Evolutionary conservation across 2,797 vertebrate species (phyloP), one percentile per base, ranked within the genome.

Genomic region (Helarctos malayanus): DNA sequence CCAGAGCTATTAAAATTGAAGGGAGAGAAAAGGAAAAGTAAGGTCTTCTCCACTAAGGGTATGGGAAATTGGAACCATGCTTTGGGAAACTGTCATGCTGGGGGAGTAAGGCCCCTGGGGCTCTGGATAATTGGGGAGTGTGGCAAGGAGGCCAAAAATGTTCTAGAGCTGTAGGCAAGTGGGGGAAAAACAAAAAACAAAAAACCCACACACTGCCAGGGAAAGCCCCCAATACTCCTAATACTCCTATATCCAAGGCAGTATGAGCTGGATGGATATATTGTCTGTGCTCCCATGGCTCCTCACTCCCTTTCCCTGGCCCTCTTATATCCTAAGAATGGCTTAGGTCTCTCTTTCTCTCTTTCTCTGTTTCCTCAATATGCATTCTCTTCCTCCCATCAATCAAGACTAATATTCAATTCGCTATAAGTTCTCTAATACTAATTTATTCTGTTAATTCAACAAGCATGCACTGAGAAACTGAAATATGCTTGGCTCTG

Each of bases 1-100:
- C 35, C 63, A 59, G 45, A 92, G 49, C 25, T 93, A 21, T 57
- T 85, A 73, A 94, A 82, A 69, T 41, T 84, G 82, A 88, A 89
- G 14, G 63, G 10, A 71, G 3, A 54, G 13, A 65, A 23, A 47
- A 32, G 49, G 41, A 41, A 82, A 68, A 82, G 49, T 29, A 89
- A 84, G 14, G 80, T 52, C 18, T 76, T 93, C 56, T 47, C 29
- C n/a, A 85, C 25, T 35, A 83, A 73, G 19, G 47, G 18, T 49
- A 45, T 16, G 1, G 13, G 38, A 85, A 69, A 75, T 57, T 69
- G 54, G 32, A 75, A 68, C 3, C 38, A 54, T 21, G 73, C 19
- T 57, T 90, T 75, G 18, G 19, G 38, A 88, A 57, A 75, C 14
- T 47, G 12, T 54, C 65, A n/a, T 76, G 7, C 32, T 45, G 2